phyloP scores from a whole-genome alignment of 1,140 invertebrate genomes.

The Bombus superbus region DNA sequence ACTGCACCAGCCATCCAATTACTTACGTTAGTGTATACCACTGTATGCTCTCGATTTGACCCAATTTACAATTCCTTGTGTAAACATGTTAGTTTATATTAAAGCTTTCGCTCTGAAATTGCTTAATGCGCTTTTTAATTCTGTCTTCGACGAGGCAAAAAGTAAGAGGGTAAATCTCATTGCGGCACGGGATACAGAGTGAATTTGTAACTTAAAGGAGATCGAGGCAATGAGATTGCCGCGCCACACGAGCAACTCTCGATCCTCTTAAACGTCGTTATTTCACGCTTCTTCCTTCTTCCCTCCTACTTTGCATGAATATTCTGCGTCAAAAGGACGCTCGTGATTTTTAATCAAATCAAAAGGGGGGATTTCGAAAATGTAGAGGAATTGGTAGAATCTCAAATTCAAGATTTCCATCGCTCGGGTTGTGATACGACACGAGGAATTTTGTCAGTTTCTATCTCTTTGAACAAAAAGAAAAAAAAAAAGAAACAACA shows the following conservation, averaged over 20 bases:
- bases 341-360: conserved; percentile 11
- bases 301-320: neutral
- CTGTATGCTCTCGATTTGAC: too few species aligned
- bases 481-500: neutral
- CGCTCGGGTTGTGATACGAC: too few species aligned
- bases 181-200: neutral
- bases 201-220: conserved; percentile 41
- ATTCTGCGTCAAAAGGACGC: neutral
- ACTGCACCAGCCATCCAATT: neutral
- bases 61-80: neutral
- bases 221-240: conserved; percentile 38
- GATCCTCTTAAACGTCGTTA: conserved; percentile 37
- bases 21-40: neutral
- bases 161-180: conserved; percentile 18
- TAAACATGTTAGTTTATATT: neutral
- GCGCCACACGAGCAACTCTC: conserved; percentile 12
- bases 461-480: neutral
- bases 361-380: neutral
- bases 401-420: neutral
- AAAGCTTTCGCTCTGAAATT: neutral
- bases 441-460: neutral
- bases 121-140: conserved; percentile 37
- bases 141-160: neutral
- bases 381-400: neutral
- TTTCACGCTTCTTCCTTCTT: neutral